Evolutionary conservation across 2,888 invertebrate species (phyloP), one percentile per base, ranked within the genome.

Genomic region (Brachypalpus laphriformis): DNA sequence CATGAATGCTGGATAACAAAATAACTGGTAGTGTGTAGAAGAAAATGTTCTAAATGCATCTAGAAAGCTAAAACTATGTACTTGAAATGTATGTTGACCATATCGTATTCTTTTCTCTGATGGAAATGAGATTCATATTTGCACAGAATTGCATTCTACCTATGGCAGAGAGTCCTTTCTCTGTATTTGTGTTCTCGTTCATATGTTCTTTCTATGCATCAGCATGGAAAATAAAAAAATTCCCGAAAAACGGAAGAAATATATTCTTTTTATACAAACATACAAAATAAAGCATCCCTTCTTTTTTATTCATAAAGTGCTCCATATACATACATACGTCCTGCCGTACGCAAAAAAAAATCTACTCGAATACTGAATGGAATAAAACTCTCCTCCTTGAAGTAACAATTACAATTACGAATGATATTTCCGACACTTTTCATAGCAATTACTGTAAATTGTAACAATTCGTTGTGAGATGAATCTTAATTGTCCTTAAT

Each of bases 401-500:
- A 49, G 61, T 59, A 42, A 42, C 49, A 76, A 68, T 66, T 57
- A 75, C 75, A 66, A 66, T 75, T 68, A 47, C 49, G 49, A 75
- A 49, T 57, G 42, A 49, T 57, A 65, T 76, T 82, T 71, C 49
- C 47, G 63, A 71, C 65, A 76, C 57, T 71, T 82, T 82, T 82
- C 49, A 37, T 70, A 71, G 63, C 70, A 82, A 76, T 82, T 68
- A 66, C 77, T 66, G 54, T 66, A 66, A 82, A 72, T 47, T 66
- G 31, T 71, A 76, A 71, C 71, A 65, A 82, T 71, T 71, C 65
- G 34, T 22, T 71, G 65, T 71, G 71, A 70, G 71, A 76, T 71
- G 65, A 76, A 77, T 82, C 65, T 34, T 76, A 66, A 82, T 76
- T 71, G 65, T 59, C 65, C 65, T 77, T 82, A 77, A 82, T 77